Conservation (phyloP, 2,888 invertebrate genomes). For the Eupithecia vulgata region DNA sequence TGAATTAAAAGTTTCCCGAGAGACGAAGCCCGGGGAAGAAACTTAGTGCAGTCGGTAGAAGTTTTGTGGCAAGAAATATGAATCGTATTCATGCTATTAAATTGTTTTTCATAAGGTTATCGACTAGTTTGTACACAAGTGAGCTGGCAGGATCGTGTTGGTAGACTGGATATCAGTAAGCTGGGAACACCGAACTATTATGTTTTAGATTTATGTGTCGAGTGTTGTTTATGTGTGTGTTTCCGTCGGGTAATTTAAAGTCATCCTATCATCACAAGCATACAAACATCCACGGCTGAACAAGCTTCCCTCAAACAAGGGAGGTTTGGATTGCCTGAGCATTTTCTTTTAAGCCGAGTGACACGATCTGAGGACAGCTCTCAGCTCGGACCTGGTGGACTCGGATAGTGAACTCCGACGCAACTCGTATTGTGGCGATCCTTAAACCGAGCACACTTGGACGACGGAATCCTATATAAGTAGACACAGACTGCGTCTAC, state of each 20-base stretch:
- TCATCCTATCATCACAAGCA: too few relatives aligned
- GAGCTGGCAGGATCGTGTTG: neutral
- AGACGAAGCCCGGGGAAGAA: slow-evolving; percentile 29
- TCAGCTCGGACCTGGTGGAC: too few relatives aligned
- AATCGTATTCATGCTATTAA: slow-evolving; percentile 11
- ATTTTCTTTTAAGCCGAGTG: too few relatives aligned
- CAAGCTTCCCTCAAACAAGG: neutral
- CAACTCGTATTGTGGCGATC: too few relatives aligned
- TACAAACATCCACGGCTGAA: neutral
- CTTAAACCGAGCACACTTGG: too few relatives aligned
- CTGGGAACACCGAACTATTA: neutral
- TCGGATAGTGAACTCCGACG: too few relatives aligned
- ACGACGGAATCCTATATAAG: too few relatives aligned
- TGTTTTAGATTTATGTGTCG: neutral
- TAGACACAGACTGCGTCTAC: too few relatives aligned
- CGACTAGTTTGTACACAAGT: neutral
- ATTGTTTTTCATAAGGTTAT: neutral
- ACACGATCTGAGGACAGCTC: too few relatives aligned
- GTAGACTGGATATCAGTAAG: neutral
- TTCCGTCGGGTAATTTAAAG: neutral
- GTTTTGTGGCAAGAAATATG: slow-evolving; percentile 18
- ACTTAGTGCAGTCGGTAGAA: slow-evolving; percentile 26
- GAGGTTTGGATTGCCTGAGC: neutral
- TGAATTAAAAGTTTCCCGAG: slow-evolving; percentile 56
- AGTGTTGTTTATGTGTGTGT: neutral